A percentile compares a stretch with the other conserved stretches of the same genome.
Conservation (phyloP, 2,888 invertebrate genomes). For the Diplolepis rosae region DNA sequence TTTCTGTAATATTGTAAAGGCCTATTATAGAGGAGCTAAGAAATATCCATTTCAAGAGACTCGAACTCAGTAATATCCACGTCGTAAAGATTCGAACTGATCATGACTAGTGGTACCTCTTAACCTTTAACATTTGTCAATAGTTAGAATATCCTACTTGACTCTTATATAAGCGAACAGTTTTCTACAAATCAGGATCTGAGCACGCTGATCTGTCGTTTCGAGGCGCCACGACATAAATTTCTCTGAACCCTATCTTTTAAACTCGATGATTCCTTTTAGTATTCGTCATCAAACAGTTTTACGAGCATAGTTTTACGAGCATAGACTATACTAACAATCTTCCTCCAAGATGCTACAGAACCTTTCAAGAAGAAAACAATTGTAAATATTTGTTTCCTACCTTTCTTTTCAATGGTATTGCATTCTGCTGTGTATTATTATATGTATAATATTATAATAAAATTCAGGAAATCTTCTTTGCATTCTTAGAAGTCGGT, state of each 20-base stretch:
- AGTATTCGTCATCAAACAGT: slow-evolving; percentile 5
- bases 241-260: background rate
- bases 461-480: background rate
- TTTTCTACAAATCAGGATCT: background rate
- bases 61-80: background rate
- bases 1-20: background rate
- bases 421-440: too few species aligned
- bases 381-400: background rate
- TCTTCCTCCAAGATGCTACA: background rate
- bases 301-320: slow-evolving; percentile 3
- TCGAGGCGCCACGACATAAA: slow-evolving; percentile 24
- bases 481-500: background rate
- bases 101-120: slow-evolving; percentile 14
- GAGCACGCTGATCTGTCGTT: background rate
- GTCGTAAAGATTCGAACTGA: slow-evolving; percentile 25
- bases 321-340: background rate
- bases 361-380: background rate
- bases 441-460: background rate
- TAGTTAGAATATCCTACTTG: background rate
- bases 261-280: slow-evolving; percentile 1
- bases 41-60: background rate
- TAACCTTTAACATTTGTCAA: slow-evolving; percentile 11
- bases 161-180: background rate
- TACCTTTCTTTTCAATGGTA: background rate
- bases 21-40: background rate